A percentile compares a stretch with the other conserved stretches of the same genome.
Conservation (phyloP, 2,797 vertebrate genomes). For the Carcharodon carcharias region DNA sequence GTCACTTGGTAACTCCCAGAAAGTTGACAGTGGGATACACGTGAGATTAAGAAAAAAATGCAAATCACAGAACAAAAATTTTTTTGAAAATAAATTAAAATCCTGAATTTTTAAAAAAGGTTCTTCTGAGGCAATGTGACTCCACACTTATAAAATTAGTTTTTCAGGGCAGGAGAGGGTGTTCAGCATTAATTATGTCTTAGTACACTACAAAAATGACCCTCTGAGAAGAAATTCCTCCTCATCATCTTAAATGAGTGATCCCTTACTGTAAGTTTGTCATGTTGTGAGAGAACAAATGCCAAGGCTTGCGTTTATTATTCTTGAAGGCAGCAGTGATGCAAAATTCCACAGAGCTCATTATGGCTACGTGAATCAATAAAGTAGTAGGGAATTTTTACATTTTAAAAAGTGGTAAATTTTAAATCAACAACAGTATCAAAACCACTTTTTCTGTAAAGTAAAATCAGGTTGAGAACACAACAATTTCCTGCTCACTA, state of each 20-base stretch:
- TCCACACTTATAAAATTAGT: too few relatives aligned
- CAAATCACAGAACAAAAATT: background rate
- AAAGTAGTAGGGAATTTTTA: background rate
- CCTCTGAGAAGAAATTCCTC: too few relatives aligned
- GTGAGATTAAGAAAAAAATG: too few relatives aligned
- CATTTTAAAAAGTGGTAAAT: background rate
- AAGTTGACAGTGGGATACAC: too few relatives aligned
- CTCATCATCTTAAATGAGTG: too few relatives aligned
- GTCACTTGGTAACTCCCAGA: too few relatives aligned
- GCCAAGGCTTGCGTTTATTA: background rate
- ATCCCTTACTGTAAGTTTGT: too few relatives aligned
- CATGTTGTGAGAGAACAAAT: background rate
- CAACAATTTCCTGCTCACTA: too few relatives aligned
- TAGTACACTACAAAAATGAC: too few relatives aligned
- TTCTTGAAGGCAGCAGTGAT: background rate
- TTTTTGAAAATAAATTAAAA: background rate
- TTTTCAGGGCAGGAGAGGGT: too few relatives aligned
- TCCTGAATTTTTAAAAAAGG: background rate
- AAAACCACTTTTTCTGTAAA: background rate
- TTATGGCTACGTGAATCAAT: background rate
- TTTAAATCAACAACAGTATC: background rate
- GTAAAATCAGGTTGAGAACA: background rate
- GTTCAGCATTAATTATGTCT: too few relatives aligned
- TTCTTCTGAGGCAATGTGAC: too few relatives aligned
- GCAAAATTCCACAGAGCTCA: background rate